A percentile compares a stretch with the other conserved stretches of the same genome.
phyloP scores from a whole-genome alignment of 2,113 vertebrate genomes.

The Verasper variegatus region DNA sequence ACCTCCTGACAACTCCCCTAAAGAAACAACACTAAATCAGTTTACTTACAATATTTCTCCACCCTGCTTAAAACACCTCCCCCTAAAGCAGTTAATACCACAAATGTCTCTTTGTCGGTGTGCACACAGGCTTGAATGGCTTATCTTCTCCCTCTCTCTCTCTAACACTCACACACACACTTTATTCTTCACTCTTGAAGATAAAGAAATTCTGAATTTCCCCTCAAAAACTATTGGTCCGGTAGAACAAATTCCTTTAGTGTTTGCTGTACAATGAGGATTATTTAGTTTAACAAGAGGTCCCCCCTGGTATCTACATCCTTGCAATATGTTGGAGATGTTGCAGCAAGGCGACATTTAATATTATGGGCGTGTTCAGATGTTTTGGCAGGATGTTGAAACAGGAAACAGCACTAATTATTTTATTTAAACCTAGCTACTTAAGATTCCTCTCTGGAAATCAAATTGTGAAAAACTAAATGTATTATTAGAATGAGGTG shows the following conservation, averaged over 20 bases:
- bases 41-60: conserved; percentile 19
- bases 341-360: too few relatives aligned
- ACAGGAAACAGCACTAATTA: not conserved
- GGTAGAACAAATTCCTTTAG: too few relatives aligned
- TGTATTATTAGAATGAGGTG: not conserved
- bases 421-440: too few relatives aligned
- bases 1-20: too few relatives aligned
- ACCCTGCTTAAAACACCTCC: conserved; percentile 27
- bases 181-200: conserved; percentile 14
- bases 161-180: conserved; percentile 22
- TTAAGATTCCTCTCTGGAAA: not conserved
- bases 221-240: too few relatives aligned
- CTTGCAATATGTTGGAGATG: too few relatives aligned
- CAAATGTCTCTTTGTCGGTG: conserved; percentile 65
- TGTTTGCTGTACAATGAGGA: too few relatives aligned
- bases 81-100: conserved; percentile 23
- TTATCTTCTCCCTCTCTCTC: conserved; percentile 31
- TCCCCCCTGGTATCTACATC: too few relatives aligned
- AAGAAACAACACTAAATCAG: conserved; percentile 20
- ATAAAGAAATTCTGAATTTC: not conserved
- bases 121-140: conserved; percentile 46
- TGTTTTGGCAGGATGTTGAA: not conserved
- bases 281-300: too few relatives aligned
- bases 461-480: not conserved
- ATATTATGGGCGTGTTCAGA: not conserved